A percentile compares a stretch with the other conserved stretches of the same genome.
Conservation (phyloP, 2,113 vertebrate genomes). For the Anas platyrhynchos region DNA sequence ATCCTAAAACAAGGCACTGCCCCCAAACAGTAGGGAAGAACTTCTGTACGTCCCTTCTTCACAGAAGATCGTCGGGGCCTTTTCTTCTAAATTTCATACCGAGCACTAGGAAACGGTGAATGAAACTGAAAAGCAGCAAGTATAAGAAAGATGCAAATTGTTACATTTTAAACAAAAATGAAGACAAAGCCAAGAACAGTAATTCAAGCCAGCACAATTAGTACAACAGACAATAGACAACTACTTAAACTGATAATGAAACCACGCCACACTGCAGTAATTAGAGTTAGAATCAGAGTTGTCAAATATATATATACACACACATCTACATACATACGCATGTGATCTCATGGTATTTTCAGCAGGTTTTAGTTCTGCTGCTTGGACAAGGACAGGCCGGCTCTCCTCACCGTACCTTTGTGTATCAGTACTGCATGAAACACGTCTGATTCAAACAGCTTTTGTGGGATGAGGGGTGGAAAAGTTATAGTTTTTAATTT, state of each 20-base stretch:
- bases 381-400: background rate
- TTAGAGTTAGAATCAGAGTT: background rate
- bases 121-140: background rate
- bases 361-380: background rate
- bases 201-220: background rate
- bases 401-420: background rate
- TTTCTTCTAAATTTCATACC: background rate
- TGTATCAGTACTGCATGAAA: background rate
- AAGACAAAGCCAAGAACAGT: background rate
- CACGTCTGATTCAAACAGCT: background rate
- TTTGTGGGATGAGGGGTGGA: accelerated
- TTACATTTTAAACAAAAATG: background rate
- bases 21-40: background rate
- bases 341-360: background rate
- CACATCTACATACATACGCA: background rate
- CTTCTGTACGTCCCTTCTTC: background rate
- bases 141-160: background rate
- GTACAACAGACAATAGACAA: background rate
- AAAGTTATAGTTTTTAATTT: background rate
- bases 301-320: too few relatives aligned
- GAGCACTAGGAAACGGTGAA: background rate
- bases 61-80: accelerated
- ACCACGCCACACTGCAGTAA: background rate
- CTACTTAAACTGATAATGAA: background rate
- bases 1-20: background rate